These are phyloP conservation scores for Lacerta viridis DNA, from an alignment of 2,797 vertebrate genomes.

Conservation along the genomic window DNA sequence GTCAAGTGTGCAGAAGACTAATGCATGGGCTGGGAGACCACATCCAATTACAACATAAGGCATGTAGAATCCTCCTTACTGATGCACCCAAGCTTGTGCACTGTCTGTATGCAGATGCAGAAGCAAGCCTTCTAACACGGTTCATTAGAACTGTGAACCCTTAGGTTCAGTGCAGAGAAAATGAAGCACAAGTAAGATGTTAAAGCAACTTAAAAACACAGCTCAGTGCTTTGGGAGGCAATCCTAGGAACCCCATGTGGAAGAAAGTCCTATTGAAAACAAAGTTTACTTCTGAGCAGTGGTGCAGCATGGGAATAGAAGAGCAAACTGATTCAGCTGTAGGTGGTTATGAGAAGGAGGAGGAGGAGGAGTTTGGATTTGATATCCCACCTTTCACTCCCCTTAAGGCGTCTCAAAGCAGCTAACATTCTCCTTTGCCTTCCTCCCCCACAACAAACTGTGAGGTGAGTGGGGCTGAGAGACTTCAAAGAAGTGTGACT, in stretches of 20 bases:
- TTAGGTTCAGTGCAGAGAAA: not conserved
- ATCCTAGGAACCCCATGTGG: too few relatives aligned
- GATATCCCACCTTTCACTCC: too few relatives aligned
- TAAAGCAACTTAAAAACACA: not conserved
- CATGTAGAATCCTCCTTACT: not conserved
- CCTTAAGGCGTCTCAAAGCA: too few relatives aligned
- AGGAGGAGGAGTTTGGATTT: too few relatives aligned
- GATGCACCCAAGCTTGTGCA: not conserved
- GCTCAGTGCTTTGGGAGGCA: not conserved
- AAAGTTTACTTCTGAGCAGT: not conserved
- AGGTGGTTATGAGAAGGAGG: not conserved
- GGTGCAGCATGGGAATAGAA: constrained; percentile 12
- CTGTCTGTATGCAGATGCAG: not conserved
- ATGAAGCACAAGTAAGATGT: too few relatives aligned
- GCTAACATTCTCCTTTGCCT: too few relatives aligned
- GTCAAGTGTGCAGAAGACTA: not conserved
- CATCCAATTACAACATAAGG: not conserved
- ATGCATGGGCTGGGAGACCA: not conserved
- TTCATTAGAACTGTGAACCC: not conserved
- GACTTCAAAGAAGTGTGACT: too few relatives aligned
- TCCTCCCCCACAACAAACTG: too few relatives aligned
- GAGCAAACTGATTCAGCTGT: constrained; percentile 42
- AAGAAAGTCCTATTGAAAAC: not conserved
- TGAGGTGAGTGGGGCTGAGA: too few relatives aligned
- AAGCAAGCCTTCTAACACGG: not conserved